Base-by-base conservation (phyloP, 2,113 vertebrate species). In the Sterna hirundo region DNA sequence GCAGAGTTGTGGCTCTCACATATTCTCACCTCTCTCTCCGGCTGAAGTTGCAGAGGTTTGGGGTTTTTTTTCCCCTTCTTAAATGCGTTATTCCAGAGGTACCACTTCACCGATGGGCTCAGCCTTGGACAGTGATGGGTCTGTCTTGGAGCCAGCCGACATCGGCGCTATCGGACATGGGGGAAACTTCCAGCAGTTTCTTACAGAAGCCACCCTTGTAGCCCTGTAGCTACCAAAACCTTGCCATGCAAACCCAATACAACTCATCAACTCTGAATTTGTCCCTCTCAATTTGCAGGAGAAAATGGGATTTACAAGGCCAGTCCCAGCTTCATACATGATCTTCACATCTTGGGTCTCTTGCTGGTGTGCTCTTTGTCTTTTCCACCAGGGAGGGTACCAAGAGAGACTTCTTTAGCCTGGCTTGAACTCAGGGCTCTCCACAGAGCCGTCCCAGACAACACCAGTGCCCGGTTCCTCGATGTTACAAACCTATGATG, bases 401-500 rank as follows among this genome's bases (percentile, higher is more conserved):
- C 1, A 5, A 11, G 29, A 40, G 47, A 16, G 49, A 34, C 42
- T 36, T 46, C 61, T 57, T 75, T 40, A 74, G 15, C 23, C 54
- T 29, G 40, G n/a, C 18, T 69, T 34, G 36, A 49, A 9, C 30
- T 36, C 10, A 9, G 30, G 60, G 49, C 60, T 74, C 52, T 27
- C 12, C 23, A 15, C 52, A 49, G 47, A 47, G 66, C 64, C 6
- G 1, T 29, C 36, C 44, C 5, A 10, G 34, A 44, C 52, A 42
- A 29, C 4, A 1, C 29, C 49, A n/a, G 60, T 17, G 21, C 52
- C 23, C 2, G 3, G 34, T 60, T 64, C 9, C 4, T 1, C 5
- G 25, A 4, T 27, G 2, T 47, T 68, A 25, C 6, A 32, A 34
- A 49, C 2, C 15, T 30, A 36, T 49, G 29, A 42, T 47, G 65